Base-by-base conservation (phyloP, 1,140 invertebrate genomes). In the Ericerus pela region DNA sequence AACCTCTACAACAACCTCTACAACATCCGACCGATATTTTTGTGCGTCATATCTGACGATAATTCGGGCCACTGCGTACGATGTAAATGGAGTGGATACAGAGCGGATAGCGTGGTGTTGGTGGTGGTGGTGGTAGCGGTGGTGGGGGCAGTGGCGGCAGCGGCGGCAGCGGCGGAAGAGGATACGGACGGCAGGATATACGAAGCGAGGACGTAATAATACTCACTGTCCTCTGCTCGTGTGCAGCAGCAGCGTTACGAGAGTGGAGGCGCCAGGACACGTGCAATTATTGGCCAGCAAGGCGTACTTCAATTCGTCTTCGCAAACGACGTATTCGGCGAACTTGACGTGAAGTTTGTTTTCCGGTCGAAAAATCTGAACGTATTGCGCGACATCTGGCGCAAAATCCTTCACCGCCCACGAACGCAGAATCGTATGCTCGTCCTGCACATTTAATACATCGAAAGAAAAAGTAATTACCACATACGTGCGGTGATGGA, bases 361-460 rank as follows among this genome's bases (percentile, higher is more conserved):
- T 72, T 98, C 93, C 31, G 93, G 90, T 67, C 92, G 76, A 75
- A 96, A 97, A 60, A 98, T 94, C 72, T 98, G 95, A 47, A 98
- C 91, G 71, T 96, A 97, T 72, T 97, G 93, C 26, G 91, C 88
- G 56, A 96, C 91, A 63, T 79, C 81, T 22, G 93, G 94, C 0
- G 93, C 92, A 71, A 95, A 97, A 70, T 98, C 95, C 70, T 96
- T 94, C 11, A 98, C 90, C 4, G 95, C 94, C 94, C 94, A 98
- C 12, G 93, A 96, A 59, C 94, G 77, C 38, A 97, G 74, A 61
- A 98, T 96, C 4, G 93, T 97, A 68, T 97, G 93, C 68, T 97
- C 89, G 67, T 98, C 94, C 81, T 84, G 61, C 18, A 61, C 54
- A 52, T 58, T 41, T 53, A 6, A 57, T 18, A 27, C 8, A 52